Conservation (phyloP, 2,113 vertebrate genomes). For the Chaetops frenatus region DNA sequence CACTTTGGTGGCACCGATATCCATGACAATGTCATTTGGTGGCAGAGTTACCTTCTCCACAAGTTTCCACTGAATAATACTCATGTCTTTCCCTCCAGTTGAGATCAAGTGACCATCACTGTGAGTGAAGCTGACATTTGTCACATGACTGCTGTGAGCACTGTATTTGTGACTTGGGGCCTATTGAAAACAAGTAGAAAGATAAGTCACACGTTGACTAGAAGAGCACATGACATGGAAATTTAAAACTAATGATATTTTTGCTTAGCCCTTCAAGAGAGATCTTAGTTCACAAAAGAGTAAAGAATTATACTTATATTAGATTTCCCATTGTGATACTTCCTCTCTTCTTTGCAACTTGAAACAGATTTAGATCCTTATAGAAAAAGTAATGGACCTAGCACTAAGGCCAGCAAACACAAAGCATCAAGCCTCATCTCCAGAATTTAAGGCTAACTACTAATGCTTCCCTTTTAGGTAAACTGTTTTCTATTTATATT, state of each 20-base stretch:
- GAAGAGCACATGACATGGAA: fast-evolving
- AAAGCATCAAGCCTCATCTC: not conserved
- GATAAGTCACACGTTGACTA: not conserved
- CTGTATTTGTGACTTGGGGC: constrained; percentile 97
- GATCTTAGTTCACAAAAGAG: not conserved
- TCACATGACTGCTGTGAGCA: constrained; percentile 98
- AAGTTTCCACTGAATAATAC: constrained; percentile 96
- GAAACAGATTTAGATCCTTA: not conserved
- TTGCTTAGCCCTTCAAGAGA: not conserved
- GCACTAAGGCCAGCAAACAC: not conserved
- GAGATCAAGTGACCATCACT: constrained; percentile 91
- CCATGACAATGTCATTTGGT: constrained; percentile 69
- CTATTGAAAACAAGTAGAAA: constrained; percentile 63
- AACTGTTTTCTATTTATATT: not conserved
- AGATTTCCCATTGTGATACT: not conserved
- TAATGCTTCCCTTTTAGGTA: not conserved
- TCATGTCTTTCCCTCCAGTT: constrained; percentile 96
- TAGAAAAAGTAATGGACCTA: not conserved
- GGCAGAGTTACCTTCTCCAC: constrained; percentile 81
- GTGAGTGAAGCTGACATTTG: constrained; percentile 94
- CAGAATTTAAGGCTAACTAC: not conserved
- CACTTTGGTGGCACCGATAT: constrained; percentile 56
- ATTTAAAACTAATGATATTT: not conserved
- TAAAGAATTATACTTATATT: not conserved
- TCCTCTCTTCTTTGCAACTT: not conserved